Conservation (phyloP, 2,888 invertebrate genomes). For the Mimumesa dahlbomi region DNA sequence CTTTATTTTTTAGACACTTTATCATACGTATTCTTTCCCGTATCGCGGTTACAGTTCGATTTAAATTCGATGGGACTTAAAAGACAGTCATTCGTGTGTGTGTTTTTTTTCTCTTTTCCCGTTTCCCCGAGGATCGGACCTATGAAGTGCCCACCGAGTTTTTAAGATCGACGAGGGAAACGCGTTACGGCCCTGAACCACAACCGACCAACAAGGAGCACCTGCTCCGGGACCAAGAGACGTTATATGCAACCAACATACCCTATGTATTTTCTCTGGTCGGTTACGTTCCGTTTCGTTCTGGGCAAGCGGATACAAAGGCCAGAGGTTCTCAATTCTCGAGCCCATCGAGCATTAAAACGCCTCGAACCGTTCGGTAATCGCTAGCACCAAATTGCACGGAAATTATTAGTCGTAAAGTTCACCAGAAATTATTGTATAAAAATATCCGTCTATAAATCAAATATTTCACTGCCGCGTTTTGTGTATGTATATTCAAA, state of each 20-base stretch:
- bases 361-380: not conserved
- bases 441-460: too few species aligned
- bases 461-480: too few species aligned
- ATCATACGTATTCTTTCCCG: too few species aligned
- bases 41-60: too few species aligned
- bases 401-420: too few species aligned
- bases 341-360: not conserved
- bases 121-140: not conserved
- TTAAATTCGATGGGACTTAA: too few species aligned
- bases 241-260: conserved; percentile 60
- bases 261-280: conserved; percentile 64
- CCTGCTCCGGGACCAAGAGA: conserved; percentile 59
- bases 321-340: conserved; percentile 60
- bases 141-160: conserved; percentile 24
- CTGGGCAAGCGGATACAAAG: conserved; percentile 64
- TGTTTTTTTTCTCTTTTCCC: too few species aligned
- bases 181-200: conserved; percentile 46
- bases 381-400: not conserved
- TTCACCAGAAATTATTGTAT: not conserved
- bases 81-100: too few species aligned
- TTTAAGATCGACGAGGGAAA: conserved; percentile 27
- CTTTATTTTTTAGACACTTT: too few species aligned
- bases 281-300: conserved; percentile 66
- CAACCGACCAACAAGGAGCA: conserved; percentile 56
- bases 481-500: too few species aligned